A percentile compares a stretch with the other conserved stretches of the same genome.
Conservation (phyloP, 2,113 vertebrate species). For the Azemiops feae region DNA sequence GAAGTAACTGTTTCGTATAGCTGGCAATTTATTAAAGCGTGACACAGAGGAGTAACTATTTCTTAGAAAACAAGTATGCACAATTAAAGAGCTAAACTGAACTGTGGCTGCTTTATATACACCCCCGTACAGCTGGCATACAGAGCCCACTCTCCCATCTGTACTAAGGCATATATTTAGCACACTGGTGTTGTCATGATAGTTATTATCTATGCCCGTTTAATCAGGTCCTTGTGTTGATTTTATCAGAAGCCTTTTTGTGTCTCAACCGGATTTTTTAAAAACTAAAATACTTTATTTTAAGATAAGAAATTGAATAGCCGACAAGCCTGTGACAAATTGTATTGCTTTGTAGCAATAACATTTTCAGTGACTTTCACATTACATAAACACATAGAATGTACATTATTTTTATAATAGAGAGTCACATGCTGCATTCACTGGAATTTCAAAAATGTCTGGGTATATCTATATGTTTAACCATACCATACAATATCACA, state of each 20-base stretch:
- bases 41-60: constrained; percentile 35
- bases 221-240: constrained; percentile 18
- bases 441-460: background rate
- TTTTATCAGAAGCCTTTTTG: constrained; percentile 22
- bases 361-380: background rate
- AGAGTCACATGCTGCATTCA: background rate
- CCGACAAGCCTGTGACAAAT: background rate
- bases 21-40: constrained; percentile 20
- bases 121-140: constrained; percentile 49
- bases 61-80: constrained; percentile 31
- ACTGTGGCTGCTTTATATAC: constrained; percentile 35
- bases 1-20: constrained; percentile 12
- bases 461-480: background rate
- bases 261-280: background rate
- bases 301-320: constrained; percentile 25
- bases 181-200: constrained; percentile 25
- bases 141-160: constrained; percentile 59
- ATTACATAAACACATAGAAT: background rate
- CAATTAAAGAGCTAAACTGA: constrained; percentile 41
- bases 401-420: background rate
- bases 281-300: background rate
- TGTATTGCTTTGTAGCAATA: background rate
- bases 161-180: constrained; percentile 43
- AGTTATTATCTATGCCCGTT: constrained; percentile 37
- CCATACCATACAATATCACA: background rate